phyloP scores from a whole-genome alignment of 2,888 invertebrate species.

The Ctena decussata region DNA sequence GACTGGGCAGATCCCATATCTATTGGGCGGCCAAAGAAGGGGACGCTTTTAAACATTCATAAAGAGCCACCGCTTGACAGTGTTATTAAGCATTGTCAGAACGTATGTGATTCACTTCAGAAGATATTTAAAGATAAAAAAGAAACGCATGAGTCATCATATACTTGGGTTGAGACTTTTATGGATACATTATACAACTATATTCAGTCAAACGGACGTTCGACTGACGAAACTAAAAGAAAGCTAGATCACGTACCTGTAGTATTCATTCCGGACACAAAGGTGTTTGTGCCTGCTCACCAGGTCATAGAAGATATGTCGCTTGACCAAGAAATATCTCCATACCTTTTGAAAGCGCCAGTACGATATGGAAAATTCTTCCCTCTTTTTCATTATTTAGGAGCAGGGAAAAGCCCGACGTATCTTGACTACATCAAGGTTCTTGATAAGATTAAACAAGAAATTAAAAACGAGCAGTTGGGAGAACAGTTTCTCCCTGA shows the following conservation, averaged over 20 bases:
- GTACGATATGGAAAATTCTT: slow-evolving; percentile 41
- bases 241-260: slow-evolving; percentile 38
- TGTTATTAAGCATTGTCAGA: slow-evolving; percentile 60
- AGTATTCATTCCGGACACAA: slow-evolving; percentile 39
- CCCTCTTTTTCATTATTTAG: slow-evolving; percentile 48
- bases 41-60: slow-evolving; percentile 31
- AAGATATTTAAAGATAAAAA: neutral
- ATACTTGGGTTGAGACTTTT: neutral
- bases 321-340: slow-evolving; percentile 41
- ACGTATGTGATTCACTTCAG: slow-evolving; percentile 40
- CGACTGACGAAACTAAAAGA: neutral
- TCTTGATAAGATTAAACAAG: neutral
- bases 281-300: slow-evolving; percentile 16
- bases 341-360: slow-evolving; percentile 59
- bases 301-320: slow-evolving; percentile 32
- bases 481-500: neutral
- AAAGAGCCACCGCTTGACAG: slow-evolving; percentile 34
- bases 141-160: neutral
- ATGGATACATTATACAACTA: slow-evolving; percentile 33
- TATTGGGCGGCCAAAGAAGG: neutral
- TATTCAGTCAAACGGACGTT: neutral
- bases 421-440: neutral
- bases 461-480: neutral
- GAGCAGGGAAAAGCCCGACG: slow-evolving; percentile 20
- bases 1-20: neutral